Evolutionary conservation across 2,888 invertebrate species (phyloP).

Genomic region (Electrophaes corylata): DNA sequence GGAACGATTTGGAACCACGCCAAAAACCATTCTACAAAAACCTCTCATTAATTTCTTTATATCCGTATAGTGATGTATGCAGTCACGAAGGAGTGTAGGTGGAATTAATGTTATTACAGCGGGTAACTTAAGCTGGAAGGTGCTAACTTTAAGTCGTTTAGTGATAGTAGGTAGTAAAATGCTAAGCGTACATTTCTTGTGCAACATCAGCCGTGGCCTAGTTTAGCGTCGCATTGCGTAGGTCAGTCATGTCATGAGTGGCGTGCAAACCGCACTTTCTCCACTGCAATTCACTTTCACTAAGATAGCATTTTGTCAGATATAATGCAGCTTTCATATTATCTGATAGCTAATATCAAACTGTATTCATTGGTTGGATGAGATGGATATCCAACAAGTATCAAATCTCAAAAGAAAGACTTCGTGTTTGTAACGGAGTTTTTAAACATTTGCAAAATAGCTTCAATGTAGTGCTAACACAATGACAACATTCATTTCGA

Average conservation of each 20-base stretch:
- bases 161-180: constrained; percentile 47
- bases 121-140: constrained; percentile 41
- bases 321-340: constrained; percentile 35
- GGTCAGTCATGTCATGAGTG: constrained; percentile 65
- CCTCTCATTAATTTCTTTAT: constrained; percentile 46
- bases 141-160: constrained; percentile 41
- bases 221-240: constrained; percentile 72
- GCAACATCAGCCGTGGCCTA: constrained; percentile 65
- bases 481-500: constrained; percentile 26
- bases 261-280: constrained; percentile 66
- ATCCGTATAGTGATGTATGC: constrained; percentile 43
- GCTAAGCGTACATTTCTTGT: constrained; percentile 57
- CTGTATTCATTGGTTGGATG: background rate
- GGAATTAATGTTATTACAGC: constrained; percentile 47
- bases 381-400: background rate
- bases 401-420: background rate
- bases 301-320: constrained; percentile 50
- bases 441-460: constrained; percentile 11
- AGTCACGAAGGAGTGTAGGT: constrained; percentile 45
- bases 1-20: constrained; percentile 45
- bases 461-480: constrained; percentile 13
- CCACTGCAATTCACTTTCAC: constrained; percentile 71
- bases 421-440: background rate
- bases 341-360: constrained; percentile 12
- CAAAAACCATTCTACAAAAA: constrained; percentile 47